Conservation (phyloP, 2,888 invertebrate genomes). For the Diaperis boleti region DNA sequence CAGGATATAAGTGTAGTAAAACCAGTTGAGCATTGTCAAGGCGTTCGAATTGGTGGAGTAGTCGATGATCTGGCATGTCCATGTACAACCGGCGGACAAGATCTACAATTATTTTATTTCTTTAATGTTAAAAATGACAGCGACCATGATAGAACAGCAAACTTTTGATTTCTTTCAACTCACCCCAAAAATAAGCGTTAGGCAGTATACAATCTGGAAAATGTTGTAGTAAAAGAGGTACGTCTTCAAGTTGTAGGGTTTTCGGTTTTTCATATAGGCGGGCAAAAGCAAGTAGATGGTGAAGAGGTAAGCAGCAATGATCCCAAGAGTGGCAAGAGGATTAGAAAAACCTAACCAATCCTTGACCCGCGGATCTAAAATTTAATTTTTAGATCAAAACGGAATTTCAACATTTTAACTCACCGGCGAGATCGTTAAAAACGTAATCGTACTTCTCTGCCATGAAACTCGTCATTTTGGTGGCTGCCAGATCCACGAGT, state of each 20-base stretch:
- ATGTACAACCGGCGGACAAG: slow-evolving; percentile 67
- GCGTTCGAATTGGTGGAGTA: slow-evolving; percentile 74
- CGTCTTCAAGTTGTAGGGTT: slow-evolving; percentile 74
- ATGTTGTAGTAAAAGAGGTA: slow-evolving; percentile 83
- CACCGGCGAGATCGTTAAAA: slow-evolving; percentile 68
- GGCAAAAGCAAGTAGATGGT: slow-evolving; percentile 70
- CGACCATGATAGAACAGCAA: neutral
- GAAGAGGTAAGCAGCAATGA: slow-evolving; percentile 67
- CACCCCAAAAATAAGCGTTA: slow-evolving; percentile 75
- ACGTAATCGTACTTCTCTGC: slow-evolving; percentile 61
- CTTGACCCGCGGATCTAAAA: slow-evolving; percentile 30
- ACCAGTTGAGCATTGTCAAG: slow-evolving; percentile 68
- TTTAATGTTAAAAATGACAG: too few relatives aligned
- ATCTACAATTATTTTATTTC: too few relatives aligned
- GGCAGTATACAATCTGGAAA: slow-evolving; percentile 80
- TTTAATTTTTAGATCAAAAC: neutral
- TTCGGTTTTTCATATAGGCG: slow-evolving; percentile 76
- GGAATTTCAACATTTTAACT: slow-evolving; percentile 37
- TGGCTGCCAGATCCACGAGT: neutral
- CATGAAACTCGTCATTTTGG: slow-evolving; percentile 10
- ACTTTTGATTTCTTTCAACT: neutral
- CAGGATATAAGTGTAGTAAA: slow-evolving; percentile 74
- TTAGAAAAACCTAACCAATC: slow-evolving; percentile 68
- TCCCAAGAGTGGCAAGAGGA: slow-evolving; percentile 66
- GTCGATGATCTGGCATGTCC: slow-evolving; percentile 79